Percentiles rank a stretch among this genome's conserved stretches.
phyloP scores from a whole-genome alignment of 2,888 invertebrate species.

The Chloroclystis v-ata region DNA sequence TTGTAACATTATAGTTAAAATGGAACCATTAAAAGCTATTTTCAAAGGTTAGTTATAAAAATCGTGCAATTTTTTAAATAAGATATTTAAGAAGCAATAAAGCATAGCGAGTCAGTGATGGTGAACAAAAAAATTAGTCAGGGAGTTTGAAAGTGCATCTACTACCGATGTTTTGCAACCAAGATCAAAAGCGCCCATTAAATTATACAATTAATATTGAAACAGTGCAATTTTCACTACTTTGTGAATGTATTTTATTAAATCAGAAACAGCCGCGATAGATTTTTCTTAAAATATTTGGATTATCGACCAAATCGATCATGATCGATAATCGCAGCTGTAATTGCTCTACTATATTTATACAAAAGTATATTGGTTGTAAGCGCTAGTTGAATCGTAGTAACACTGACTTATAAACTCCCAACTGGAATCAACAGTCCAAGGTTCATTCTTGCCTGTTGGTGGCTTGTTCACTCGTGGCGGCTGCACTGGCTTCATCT shows the following conservation, averaged over 20 bases:
- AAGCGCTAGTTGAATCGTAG: slow-evolving; percentile 36
- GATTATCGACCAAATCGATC: no score
- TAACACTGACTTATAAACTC: slow-evolving; percentile 87
- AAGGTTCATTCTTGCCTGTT: slow-evolving; percentile 79
- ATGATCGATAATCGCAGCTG: no score
- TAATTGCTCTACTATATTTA: no score
- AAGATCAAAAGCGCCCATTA: slow-evolving; percentile 19
- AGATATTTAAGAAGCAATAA: no score
- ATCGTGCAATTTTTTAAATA: no score
- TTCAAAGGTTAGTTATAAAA: no score
- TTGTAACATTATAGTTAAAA: not conserved
- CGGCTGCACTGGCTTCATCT: slow-evolving; percentile 84
- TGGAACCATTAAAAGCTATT: no score
- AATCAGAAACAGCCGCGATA: no score
- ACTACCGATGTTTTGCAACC: slow-evolving; percentile 28
- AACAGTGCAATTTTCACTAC: not conserved
- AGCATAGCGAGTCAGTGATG: not conserved
- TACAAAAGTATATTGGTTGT: slow-evolving; percentile 11
- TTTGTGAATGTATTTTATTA: not conserved
- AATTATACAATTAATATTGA: not conserved
- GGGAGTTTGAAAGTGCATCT: slow-evolving; percentile 34
- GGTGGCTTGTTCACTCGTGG: slow-evolving; percentile 79
- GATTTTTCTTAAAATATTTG: no score
- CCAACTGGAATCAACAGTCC: slow-evolving; percentile 94
- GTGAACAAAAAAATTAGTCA: slow-evolving; percentile 15